These are phyloP conservation scores for Coreius guichenoti DNA, from an alignment of 2,797 vertebrate genomes.

Conservation along the genomic window DNA sequence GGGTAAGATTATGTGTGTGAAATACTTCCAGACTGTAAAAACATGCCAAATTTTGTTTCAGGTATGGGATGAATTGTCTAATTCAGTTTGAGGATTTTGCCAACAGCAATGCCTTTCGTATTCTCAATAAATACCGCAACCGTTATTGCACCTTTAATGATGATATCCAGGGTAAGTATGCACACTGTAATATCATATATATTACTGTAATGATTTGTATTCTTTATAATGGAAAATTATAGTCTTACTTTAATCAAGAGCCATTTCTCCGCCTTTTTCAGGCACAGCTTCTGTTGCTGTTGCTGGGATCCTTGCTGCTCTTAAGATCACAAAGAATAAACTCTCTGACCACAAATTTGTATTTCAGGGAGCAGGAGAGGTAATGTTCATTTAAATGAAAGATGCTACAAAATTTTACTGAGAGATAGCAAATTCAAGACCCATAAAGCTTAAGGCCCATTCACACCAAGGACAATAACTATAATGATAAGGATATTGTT, in stretches of 20 bases:
- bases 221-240: not conserved
- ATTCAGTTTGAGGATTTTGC: conserved; percentile 99
- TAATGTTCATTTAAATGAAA: conserved; percentile 56
- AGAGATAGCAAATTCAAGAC: not conserved
- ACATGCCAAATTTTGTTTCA: conserved; percentile 64
- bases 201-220: not conserved
- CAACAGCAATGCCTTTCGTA: conserved; percentile 95
- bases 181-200: not conserved
- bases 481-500: not conserved
- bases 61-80: conserved; percentile 95
- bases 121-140: conserved; percentile 94
- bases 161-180: conserved; percentile 91
- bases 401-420: not conserved
- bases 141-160: conserved; percentile 96
- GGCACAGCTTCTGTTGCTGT: conserved; percentile 96
- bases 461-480: not conserved
- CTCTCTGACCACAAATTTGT: conserved; percentile 93
- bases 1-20: not conserved
- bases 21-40: not conserved
- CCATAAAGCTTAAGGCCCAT: not conserved
- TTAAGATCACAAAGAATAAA: conserved; percentile 92
- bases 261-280: conserved; percentile 65
- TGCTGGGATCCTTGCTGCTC: conserved; percentile 89
- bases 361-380: conserved; percentile 98
- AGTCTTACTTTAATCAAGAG: not conserved